Evolutionary conservation across 2,888 invertebrate species (phyloP).

Genomic region (Sycophila texana): DNA sequence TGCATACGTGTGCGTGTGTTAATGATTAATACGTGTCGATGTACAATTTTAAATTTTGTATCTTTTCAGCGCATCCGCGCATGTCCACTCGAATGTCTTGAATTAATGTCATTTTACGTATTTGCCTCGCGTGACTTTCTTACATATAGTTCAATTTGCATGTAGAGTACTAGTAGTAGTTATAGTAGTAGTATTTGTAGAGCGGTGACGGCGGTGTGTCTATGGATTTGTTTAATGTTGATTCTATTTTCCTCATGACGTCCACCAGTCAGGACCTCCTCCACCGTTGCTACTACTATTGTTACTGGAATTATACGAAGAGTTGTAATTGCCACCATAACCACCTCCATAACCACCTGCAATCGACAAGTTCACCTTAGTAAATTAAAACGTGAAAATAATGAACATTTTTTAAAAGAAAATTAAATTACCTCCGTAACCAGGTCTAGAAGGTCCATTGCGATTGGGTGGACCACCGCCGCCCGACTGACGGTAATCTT

Average conservation of each 20-base stretch:
- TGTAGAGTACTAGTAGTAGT: constrained; percentile 71
- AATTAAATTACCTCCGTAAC: constrained; percentile 71
- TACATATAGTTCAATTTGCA: constrained; percentile 74
- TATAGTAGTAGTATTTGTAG: constrained; percentile 70
- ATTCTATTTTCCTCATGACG: constrained; percentile 51
- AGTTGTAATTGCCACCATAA: constrained; percentile 70
- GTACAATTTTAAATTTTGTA: constrained; percentile 45
- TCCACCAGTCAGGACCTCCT: constrained; percentile 75
- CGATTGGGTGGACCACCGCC: constrained; percentile 70
- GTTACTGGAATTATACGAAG: constrained; percentile 71
- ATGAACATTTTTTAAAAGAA: background rate
- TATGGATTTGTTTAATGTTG: constrained; percentile 35
- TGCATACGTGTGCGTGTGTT: constrained; percentile 17
- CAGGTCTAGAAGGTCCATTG: constrained; percentile 68
- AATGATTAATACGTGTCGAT: constrained; percentile 19
- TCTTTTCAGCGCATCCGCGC: constrained; percentile 42
- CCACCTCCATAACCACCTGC: constrained; percentile 71
- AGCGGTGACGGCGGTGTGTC: constrained; percentile 66
- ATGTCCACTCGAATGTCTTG: constrained; percentile 41
- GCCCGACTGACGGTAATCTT: constrained; percentile 84
- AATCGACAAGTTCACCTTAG: constrained; percentile 33
- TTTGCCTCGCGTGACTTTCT: constrained; percentile 69
- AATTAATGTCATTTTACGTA: constrained; percentile 55
- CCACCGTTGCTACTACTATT: constrained; percentile 69
- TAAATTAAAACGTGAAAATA: background rate